Evolutionary conservation across 2,797 vertebrate genomes (phyloP).

Genomic region (Petrocephalus sullivani): DNA sequence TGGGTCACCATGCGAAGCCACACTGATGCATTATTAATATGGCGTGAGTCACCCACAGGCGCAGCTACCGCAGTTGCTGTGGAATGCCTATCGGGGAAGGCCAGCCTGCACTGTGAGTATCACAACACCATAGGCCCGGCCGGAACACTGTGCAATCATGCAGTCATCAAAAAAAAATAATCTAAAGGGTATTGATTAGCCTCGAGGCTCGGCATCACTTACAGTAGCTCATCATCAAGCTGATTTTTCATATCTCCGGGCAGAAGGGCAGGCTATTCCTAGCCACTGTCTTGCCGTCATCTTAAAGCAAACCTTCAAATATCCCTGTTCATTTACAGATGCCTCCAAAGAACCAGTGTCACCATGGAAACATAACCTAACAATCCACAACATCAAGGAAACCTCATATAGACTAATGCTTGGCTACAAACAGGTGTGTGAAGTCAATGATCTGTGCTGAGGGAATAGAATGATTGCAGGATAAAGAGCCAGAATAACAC

Average conservation of each 20-base stretch:
- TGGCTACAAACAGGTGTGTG: neutral
- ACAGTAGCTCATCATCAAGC: neutral
- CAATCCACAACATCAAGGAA: neutral
- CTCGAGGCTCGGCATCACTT: neutral
- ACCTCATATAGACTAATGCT: neutral
- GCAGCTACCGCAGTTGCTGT: neutral
- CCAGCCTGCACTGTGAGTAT: neutral
- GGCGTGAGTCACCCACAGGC: slow-evolving; percentile 13
- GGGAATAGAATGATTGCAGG: neutral
- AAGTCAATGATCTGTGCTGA: neutral
- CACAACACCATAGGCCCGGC: neutral
- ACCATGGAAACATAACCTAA: neutral
- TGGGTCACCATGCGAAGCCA: neutral
- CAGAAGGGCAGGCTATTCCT: neutral
- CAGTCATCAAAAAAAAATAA: neutral
- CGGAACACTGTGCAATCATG: neutral
- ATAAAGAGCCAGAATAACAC: neutral
- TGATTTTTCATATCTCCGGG: neutral
- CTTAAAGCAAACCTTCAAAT: neutral
- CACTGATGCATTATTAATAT: slow-evolving; percentile 7
- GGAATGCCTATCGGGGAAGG: neutral
- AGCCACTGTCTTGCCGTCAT: neutral
- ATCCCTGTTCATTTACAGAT: neutral
- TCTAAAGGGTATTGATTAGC: neutral
- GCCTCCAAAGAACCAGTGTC: neutral